phyloP scores from a whole-genome alignment of 2,797 vertebrate genomes.

The Peromyscus melanophrys region DNA sequence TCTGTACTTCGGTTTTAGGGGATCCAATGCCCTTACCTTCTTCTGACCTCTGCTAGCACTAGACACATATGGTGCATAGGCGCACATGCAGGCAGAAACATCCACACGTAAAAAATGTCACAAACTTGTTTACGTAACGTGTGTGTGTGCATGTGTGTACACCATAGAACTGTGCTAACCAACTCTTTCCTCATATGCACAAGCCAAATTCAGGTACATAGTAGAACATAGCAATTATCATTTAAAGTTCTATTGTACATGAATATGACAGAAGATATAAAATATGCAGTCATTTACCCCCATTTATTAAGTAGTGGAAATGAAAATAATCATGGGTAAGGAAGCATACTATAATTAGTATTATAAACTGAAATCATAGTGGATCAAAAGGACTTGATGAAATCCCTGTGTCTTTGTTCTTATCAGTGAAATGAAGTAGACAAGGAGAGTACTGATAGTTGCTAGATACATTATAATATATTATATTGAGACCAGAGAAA shows the following conservation, averaged over 20 bases:
- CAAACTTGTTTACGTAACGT: background rate
- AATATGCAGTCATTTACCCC: slow-evolving; percentile 7
- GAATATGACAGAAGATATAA: background rate
- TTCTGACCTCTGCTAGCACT: background rate
- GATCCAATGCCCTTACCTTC: background rate
- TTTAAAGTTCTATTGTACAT: background rate
- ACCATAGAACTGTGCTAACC: background rate
- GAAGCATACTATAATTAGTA: background rate
- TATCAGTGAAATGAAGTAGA: slow-evolving; percentile 55
- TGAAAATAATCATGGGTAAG: slow-evolving; percentile 17
- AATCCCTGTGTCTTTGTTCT: slow-evolving; percentile 55
- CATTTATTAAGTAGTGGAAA: slow-evolving; percentile 65
- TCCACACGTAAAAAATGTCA: too few species aligned
- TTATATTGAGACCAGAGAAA: slow-evolving; percentile 12
- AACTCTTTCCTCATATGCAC: background rate
- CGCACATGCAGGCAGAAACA: background rate
- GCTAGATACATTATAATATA: background rate
- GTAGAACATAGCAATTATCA: background rate
- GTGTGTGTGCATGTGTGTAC: too few species aligned
- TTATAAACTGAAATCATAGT: slow-evolving; percentile 2
- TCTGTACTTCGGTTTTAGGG: background rate
- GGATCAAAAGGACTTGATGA: slow-evolving; percentile 4
- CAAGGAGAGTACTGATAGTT: background rate
- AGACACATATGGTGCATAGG: background rate
- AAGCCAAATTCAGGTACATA: slow-evolving; percentile 3